Evolutionary conservation across 2,113 vertebrate species (phyloP).

Genomic region (Otis tarda): DNA sequence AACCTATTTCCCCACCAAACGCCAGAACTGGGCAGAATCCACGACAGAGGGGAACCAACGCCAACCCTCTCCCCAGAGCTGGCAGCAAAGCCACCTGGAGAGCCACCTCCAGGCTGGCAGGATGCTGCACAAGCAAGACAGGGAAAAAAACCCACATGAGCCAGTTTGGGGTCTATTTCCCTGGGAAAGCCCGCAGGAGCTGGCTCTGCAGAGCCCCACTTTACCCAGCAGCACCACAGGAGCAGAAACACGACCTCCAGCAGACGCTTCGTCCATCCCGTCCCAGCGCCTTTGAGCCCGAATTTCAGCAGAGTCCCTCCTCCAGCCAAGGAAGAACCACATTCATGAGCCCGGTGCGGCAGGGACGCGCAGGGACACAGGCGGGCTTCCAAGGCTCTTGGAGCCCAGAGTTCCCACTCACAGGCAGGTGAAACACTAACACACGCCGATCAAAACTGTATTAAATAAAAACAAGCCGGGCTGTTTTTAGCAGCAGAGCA

Average conservation of each 20-base stretch:
- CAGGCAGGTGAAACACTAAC: slow-evolving; percentile 47
- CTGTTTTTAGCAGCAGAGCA: slow-evolving; percentile 57
- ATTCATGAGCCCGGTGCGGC: accelerated
- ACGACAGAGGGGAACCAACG: not conserved
- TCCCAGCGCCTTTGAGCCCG: not conserved
- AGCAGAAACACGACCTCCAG: not conserved
- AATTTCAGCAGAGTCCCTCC: not conserved
- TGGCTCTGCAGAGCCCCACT: not conserved
- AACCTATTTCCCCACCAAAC: not conserved
- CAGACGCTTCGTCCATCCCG: not conserved
- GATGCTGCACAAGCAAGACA: not conserved
- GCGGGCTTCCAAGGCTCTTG: not conserved
- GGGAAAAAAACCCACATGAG: not conserved
- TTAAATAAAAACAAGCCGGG: slow-evolving; percentile 37
- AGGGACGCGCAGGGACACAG: not conserved
- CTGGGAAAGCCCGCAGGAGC: not conserved
- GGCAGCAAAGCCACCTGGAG: not conserved
- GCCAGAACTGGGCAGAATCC: not conserved
- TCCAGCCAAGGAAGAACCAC: not conserved
- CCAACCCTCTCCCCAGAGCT: not conserved
- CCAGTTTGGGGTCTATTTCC: not conserved
- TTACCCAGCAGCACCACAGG: not conserved
- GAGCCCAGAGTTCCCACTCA: not conserved
- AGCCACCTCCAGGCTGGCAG: not conserved
- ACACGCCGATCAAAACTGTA: slow-evolving; percentile 14